Evolutionary conservation across 2,113 vertebrate genomes (phyloP).

Genomic region (Andinoacara biseriatus): DNA sequence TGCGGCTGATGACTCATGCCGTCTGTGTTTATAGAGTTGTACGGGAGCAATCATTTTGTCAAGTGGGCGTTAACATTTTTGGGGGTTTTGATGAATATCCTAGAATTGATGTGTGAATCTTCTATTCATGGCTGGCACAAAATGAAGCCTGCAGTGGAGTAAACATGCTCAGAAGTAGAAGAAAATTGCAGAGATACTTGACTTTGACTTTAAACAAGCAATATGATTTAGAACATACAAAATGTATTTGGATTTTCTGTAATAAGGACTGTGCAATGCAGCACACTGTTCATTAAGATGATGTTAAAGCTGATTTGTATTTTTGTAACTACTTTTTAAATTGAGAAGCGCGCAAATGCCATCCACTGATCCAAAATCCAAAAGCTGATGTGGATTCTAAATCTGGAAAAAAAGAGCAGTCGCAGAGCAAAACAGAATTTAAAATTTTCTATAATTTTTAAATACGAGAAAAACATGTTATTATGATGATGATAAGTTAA

Average conservation of each 20-base stretch:
- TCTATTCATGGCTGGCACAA: not conserved
- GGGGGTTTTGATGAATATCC: slow-evolving; percentile 1
- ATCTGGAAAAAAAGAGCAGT: too few species aligned
- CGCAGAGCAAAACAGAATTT: not conserved
- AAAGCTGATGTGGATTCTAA: too few species aligned
- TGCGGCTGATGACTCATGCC: slow-evolving; percentile 15
- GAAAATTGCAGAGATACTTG: not conserved
- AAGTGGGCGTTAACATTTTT: slow-evolving; percentile 31
- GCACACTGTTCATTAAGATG: not conserved
- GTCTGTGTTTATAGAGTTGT: not conserved
- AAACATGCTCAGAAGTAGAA: not conserved
- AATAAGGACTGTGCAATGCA: not conserved
- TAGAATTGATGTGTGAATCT: slow-evolving; percentile 27
- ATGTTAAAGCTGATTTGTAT: not conserved
- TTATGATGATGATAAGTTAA: not conserved
- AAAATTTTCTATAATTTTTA: not conserved
- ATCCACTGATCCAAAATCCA: not conserved
- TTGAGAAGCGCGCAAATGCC: not conserved
- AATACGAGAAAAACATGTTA: not conserved
- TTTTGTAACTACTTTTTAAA: not conserved
- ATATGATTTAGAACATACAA: not conserved
- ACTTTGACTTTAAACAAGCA: not conserved
- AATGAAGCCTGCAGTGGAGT: not conserved
- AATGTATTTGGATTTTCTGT: not conserved
- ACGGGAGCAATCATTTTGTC: slow-evolving; percentile 29